Base-by-base conservation (phyloP, 35 echinoderm and acorn worm species). In the Heliocidaris tuberculata region DNA sequence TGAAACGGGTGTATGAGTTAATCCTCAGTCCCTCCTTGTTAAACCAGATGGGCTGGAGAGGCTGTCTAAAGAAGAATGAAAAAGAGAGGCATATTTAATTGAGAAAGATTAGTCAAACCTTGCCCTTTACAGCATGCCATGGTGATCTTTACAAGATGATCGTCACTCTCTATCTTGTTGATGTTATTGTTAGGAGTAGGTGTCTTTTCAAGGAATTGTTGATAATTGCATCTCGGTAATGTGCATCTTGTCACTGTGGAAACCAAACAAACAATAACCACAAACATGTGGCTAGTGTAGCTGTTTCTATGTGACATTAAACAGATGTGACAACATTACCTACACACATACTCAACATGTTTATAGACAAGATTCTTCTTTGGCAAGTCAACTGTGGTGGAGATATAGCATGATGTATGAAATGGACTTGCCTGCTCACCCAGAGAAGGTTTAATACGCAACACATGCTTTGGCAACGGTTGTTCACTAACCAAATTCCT, bases 161-260 rank as follows among this genome's bases (percentile, higher is more conserved):
- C 65, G 27, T 78, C 65, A 27, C 21, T 78, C 65, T 78, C 27
- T 78, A 21, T 78, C 65, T 78, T 24, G 8, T n/a, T 27, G 2
- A 2, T 56, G 6, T n/a, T 27, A 13, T 56, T 56, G 52, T 56
- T 56, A 56, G 15, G 21, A 78, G 65, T 78, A 78, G 65, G 65
- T 78, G 65, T 78, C 65, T 78, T 78, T 78, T 78, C 65, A 78
- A 78, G 65, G 65, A 78, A 78, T 78, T 78, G 65, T 78, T 78
- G 65, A 78, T 78, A 78, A 78, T 78, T 78, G 65, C 27, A 78
- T 78, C 65, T 27, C 27, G 7, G 7, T 7, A 78, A 27, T 24
- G 2, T 78, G 65, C 27, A 78, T 78, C 65, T 78, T 27, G 65
- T 78, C 27, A 21, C 60, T 21, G 27, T 78, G 27, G 65, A 27